A percentile compares a stretch with the other conserved stretches of the same genome.
Conservation (phyloP, 2,888 invertebrate species). For the Drosophila macrospina region DNA sequence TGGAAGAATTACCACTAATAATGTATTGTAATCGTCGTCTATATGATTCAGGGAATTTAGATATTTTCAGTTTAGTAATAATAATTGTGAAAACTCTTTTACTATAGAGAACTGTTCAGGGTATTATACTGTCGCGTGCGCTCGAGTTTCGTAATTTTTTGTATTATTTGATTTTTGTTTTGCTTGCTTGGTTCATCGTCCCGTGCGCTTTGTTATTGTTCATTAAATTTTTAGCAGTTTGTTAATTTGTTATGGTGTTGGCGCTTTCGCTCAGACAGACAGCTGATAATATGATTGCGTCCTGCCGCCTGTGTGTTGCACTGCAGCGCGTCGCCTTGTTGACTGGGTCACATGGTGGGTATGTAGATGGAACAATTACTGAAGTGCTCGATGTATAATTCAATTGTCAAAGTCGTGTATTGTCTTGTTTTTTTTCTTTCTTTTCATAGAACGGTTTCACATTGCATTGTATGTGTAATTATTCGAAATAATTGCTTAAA, state of each 20-base stretch:
- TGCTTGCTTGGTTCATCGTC: conserved; percentile 24
- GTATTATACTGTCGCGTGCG: too few species aligned
- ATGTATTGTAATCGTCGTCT: too few species aligned
- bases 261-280: conserved; percentile 18
- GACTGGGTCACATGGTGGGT: conserved; percentile 23
- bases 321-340: too few species aligned
- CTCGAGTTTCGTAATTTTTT: not conserved
- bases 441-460: conserved; percentile 2
- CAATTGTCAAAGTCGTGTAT: not conserved
- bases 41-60: too few species aligned
- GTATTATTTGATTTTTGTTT: conserved; percentile 18
- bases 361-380: not conserved
- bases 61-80: too few species aligned
- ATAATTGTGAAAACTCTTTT: too few species aligned
- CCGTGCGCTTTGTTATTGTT: conserved; percentile 57
- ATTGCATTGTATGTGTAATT: conserved; percentile 2
- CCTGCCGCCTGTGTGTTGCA: not conserved
- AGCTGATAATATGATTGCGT: conserved; percentile 31
- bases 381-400: not conserved
- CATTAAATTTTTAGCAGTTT: conserved; percentile 67
- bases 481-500: conserved; percentile 10
- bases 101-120: too few species aligned
- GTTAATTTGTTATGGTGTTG: conserved; percentile 68
- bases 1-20: too few species aligned
- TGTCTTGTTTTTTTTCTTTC: not conserved